A percentile compares a stretch with the other conserved stretches of the same genome.
Evolutionary conservation across 2,888 invertebrate genomes (phyloP).

Genomic region (Cactoblastis cactorum): DNA sequence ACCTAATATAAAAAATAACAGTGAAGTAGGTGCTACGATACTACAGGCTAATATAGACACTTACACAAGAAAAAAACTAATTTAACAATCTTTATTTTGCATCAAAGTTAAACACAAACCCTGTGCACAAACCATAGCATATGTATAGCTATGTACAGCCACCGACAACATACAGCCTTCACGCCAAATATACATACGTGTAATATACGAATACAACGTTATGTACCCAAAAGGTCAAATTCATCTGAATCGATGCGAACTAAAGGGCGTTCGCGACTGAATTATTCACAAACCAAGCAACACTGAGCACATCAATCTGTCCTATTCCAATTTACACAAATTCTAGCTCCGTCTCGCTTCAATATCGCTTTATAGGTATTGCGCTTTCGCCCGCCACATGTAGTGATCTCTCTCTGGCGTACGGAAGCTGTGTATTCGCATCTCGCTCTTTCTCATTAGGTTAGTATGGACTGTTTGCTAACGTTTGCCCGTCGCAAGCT

Average conservation of each 20-base stretch:
- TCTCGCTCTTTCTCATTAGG: constrained; percentile 73
- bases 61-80: too few relatives aligned
- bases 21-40: too few relatives aligned
- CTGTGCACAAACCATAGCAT: too few relatives aligned
- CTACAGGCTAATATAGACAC: too few relatives aligned
- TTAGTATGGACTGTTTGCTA: constrained; percentile 71
- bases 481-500: constrained; percentile 72
- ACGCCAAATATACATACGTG: too few relatives aligned
- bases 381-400: constrained; percentile 74
- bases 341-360: constrained; percentile 39
- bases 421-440: constrained; percentile 26
- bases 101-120: too few relatives aligned
- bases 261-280: constrained; percentile 69
- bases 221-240: constrained; percentile 17
- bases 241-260: constrained; percentile 23
- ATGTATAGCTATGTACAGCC: too few relatives aligned
- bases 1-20: too few relatives aligned
- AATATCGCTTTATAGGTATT: constrained; percentile 50
- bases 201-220: background rate
- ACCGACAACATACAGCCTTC: too few relatives aligned
- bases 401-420: constrained; percentile 42
- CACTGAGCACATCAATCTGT: constrained; percentile 56
- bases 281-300: constrained; percentile 67
- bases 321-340: too few relatives aligned
- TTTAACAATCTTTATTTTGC: too few relatives aligned